A percentile compares a stretch with the other conserved stretches of the same genome.
Conservation (phyloP, 2,113 vertebrate genomes). For the Antigone vipio region DNA sequence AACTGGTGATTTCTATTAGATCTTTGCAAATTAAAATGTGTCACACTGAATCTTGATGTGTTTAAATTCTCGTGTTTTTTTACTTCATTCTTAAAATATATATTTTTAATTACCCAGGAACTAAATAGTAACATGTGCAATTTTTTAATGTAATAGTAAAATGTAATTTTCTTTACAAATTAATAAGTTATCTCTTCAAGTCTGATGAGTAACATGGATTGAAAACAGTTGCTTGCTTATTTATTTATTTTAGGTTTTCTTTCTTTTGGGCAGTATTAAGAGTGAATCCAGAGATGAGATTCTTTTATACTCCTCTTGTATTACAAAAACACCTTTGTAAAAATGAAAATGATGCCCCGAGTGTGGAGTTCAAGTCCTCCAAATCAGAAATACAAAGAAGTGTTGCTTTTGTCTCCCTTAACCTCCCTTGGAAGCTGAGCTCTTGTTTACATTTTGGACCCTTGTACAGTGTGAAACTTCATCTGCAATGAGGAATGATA, state of each 20-base stretch:
- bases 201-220: not conserved
- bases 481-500: not conserved
- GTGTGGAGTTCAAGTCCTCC: not conserved
- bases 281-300: not conserved
- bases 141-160: not conserved
- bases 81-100: not conserved
- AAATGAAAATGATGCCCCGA: not conserved
- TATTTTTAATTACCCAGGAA: not conserved
- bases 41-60: not conserved
- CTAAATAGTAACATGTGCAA: not conserved
- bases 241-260: not conserved
- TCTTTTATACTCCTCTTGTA: not conserved
- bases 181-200: not conserved
- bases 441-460: not conserved
- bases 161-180: not conserved
- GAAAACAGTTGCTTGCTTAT: not conserved
- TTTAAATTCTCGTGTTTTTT: not conserved
- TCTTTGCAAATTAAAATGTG: not conserved
- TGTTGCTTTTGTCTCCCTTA: not conserved
- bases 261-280: not conserved
- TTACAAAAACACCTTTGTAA: not conserved
- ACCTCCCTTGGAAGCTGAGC: not conserved
- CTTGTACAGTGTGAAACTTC: not conserved
- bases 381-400: not conserved
- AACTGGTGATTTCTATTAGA: not conserved